A percentile compares a stretch with the other conserved stretches of the same genome.
These are phyloP conservation scores for Trachurus trachurus DNA, from an alignment of 2,797 vertebrate genomes.

Conservation along the genomic window DNA sequence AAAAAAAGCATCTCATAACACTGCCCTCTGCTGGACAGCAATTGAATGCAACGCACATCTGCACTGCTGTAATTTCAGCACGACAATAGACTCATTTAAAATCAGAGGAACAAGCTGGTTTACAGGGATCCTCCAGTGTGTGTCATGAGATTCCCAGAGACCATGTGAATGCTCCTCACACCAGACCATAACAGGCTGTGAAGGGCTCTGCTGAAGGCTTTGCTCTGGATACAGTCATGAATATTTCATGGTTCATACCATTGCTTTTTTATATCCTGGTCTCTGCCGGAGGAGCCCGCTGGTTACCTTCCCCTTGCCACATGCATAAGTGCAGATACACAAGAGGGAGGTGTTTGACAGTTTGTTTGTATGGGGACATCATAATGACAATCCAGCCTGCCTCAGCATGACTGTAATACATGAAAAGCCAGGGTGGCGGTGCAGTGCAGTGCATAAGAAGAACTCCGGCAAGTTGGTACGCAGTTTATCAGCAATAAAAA, in stretches of 20 bases:
- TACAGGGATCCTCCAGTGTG: constrained; percentile 26
- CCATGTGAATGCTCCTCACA: constrained; percentile 43
- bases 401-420: constrained; percentile 61
- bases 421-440: constrained; percentile 33
- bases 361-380: constrained; percentile 63
- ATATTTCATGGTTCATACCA: constrained; percentile 76
- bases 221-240: constrained; percentile 67
- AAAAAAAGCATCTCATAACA: too few species aligned
- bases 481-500: constrained; percentile 62
- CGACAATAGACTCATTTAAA: constrained; percentile 47
- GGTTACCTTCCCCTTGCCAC: constrained; percentile 59
- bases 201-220: constrained; percentile 62
- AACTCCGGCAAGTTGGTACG: constrained; percentile 25
- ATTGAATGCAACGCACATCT: not conserved
- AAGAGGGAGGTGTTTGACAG: constrained; percentile 54
- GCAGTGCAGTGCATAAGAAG: constrained; percentile 30
- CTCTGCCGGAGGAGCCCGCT: constrained; percentile 48
- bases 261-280: constrained; percentile 53
- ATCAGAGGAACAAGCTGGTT: constrained; percentile 41
- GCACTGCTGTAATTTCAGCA: not conserved
- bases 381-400: constrained; percentile 48
- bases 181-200: constrained; percentile 55
- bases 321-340: constrained; percentile 62
- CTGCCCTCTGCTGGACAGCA: not conserved
- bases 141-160: constrained; percentile 53